Evolutionary conservation across 2,888 invertebrate species (phyloP), one percentile per base, ranked within the genome.

Genomic region (Seladonia tumulorum): DNA sequence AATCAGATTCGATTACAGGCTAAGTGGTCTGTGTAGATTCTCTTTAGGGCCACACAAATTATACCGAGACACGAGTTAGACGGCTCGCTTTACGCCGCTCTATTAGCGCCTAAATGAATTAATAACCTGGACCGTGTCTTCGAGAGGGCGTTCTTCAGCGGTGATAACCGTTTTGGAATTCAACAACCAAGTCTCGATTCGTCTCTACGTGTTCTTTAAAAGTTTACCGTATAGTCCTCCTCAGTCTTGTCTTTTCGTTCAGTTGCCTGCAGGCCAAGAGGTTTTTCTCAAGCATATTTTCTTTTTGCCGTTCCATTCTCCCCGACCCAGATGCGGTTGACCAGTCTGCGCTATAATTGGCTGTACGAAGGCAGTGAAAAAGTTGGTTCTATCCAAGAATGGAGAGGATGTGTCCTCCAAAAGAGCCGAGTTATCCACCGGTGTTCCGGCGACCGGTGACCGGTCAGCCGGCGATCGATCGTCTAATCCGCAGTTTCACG

Each of bases 1-100:
- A 70, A 85, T 83, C 85, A 74, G 71, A 89, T 88, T 79, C 88
- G 63, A 75, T n/a, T 70, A 70, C 70, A 39, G 42, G 42, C 70
- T 70, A 70, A 70, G 70, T 70, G 70, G 42, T 42, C 42, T 42
- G 70, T 42, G 70, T 70, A 70, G 70, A 39, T 70, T 70, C 70
- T 70, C 70, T 70, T 70, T 42, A 39, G 70, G 70, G n/a, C n/a
- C 42, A 14, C 39, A n/a, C 39, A 42, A 42, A 39, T 70, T 70
- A 70, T 42, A 70, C 39, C 0, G 42, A 39, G 70, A 39, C 39
- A 70, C 42, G 42, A 42, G 70, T 70, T 39, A 12, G 39, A 18
- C 39, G 70, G 29, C 29, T 63, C 14, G 42, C 70, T 70, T 70
- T n/a, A n/a, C 39, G 12, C n/a, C 1, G n/a, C 14, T n/a, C 39